Percentiles rank a stretch among this genome's conserved stretches.
Evolutionary conservation across 1,140 invertebrate species (phyloP).

Genomic region (Euglossa dilemma): DNA sequence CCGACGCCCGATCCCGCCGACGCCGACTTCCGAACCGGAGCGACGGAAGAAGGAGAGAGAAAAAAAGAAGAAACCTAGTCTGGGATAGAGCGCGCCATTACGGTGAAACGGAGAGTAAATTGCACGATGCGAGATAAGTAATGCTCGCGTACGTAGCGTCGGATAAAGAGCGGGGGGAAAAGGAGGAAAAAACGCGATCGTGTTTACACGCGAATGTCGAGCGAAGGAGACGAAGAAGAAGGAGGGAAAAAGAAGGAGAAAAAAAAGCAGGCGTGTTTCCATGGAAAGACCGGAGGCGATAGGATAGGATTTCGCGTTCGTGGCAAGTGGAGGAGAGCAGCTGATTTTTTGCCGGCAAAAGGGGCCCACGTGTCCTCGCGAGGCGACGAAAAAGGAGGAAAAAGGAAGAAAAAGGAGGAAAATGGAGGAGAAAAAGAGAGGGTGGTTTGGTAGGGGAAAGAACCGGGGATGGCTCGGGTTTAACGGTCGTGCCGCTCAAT

Average conservation of each 20-base stretch:
- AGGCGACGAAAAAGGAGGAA: not conserved
- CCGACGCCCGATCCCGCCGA: too few relatives aligned
- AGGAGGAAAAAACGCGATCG: not conserved
- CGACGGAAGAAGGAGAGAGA: not conserved
- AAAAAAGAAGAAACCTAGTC: too few relatives aligned
- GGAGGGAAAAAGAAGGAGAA: not conserved
- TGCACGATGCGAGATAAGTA: not conserved
- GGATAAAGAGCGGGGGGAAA: too few relatives aligned
- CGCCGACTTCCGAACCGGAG: too few relatives aligned
- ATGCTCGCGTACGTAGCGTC: not conserved
- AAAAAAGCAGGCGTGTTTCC: too few relatives aligned
- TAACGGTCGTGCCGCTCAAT: conserved; percentile 67
- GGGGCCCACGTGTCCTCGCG: not conserved
- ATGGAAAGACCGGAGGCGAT: not conserved
- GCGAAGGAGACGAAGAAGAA: not conserved
- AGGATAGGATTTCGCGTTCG: not conserved
- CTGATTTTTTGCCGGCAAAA: not conserved
- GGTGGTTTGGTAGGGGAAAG: conserved; percentile 49
- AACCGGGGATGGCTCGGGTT: conserved; percentile 54
- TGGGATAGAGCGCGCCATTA: not conserved
- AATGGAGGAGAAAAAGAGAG: not conserved
- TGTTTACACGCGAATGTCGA: not conserved
- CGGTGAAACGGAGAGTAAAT: not conserved
- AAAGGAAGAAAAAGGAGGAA: too few relatives aligned
- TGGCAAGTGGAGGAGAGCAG: not conserved